These are phyloP conservation scores for Pilophorus perplexus DNA, from an alignment of 2,888 invertebrate genomes.

Conservation along the genomic window DNA sequence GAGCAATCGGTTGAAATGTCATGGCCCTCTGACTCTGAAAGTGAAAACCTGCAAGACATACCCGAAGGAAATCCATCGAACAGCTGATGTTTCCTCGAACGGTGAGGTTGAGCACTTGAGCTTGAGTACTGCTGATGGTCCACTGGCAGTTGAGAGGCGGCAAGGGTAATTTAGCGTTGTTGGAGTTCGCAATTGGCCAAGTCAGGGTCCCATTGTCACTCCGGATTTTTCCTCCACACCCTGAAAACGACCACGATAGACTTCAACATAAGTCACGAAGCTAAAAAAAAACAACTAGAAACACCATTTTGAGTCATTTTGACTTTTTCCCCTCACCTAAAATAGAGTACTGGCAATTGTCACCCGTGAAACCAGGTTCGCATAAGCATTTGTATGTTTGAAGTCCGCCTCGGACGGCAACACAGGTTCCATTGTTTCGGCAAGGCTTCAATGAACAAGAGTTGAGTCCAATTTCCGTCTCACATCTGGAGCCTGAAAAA, in stretches of 20 bases:
- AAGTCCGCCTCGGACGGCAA: neutral
- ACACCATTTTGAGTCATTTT: neutral
- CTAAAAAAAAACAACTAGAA: too few species aligned
- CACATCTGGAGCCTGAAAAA: conserved; percentile 4
- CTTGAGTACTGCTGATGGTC: conserved; percentile 12
- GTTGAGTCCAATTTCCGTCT: neutral
- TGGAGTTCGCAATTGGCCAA: neutral
- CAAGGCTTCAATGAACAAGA: conserved; percentile 21
- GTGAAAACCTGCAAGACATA: neutral
- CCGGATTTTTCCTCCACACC: conserved; percentile 15
- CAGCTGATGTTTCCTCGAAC: conserved; percentile 17
- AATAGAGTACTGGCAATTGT: conserved; percentile 11
- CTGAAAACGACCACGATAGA: too few species aligned
- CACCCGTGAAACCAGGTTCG: conserved; percentile 16
- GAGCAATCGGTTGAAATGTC: neutral
- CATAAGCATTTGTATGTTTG: conserved; percentile 15
- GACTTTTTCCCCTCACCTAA: neutral
- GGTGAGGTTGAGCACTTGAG: conserved; percentile 28
- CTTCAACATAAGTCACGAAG: too few species aligned
- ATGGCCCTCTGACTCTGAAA: neutral
- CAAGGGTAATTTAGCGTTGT: neutral
- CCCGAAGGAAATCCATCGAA: conserved; percentile 3
- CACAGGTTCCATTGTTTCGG: conserved; percentile 24
- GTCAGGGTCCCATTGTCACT: neutral
- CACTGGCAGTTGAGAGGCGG: conserved; percentile 12